A percentile compares a stretch with the other conserved stretches of the same genome.
These are phyloP conservation scores for Recurvirostra avosetta DNA, from an alignment of 2,113 vertebrate genomes.

Conservation along the genomic window DNA sequence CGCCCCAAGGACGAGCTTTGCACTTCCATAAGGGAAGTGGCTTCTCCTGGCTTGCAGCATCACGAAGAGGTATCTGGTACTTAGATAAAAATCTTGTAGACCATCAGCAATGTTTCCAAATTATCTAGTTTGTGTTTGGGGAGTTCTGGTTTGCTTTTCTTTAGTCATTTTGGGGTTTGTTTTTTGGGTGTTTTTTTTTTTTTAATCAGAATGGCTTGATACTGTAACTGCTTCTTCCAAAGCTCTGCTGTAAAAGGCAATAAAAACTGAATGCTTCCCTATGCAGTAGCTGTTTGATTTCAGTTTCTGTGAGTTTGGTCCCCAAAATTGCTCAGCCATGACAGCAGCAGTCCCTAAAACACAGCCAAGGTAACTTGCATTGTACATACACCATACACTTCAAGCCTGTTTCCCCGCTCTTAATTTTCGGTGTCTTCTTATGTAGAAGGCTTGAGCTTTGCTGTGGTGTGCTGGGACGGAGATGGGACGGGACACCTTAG, in stretches of 20 bases:
- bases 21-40: background rate
- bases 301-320: background rate
- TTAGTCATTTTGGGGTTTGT: background rate
- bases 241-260: background rate
- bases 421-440: background rate
- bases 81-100: background rate
- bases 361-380: background rate
- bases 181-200: background rate
- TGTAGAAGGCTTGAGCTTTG: background rate
- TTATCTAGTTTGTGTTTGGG: background rate
- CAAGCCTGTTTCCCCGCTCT: background rate
- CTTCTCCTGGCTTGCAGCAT: background rate
- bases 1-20: background rate
- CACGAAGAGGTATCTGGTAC: background rate
- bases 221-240: background rate
- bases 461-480: background rate
- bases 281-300: background rate
- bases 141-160: background rate
- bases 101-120: background rate
- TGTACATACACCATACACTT: rapidly evolving
- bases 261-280: background rate
- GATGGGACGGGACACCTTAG: no score
- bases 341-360: background rate
- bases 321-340: background rate
- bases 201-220: background rate